Evolutionary conservation across 2,113 vertebrate genomes (phyloP).

Genomic region (Gopherus evgoodei): DNA sequence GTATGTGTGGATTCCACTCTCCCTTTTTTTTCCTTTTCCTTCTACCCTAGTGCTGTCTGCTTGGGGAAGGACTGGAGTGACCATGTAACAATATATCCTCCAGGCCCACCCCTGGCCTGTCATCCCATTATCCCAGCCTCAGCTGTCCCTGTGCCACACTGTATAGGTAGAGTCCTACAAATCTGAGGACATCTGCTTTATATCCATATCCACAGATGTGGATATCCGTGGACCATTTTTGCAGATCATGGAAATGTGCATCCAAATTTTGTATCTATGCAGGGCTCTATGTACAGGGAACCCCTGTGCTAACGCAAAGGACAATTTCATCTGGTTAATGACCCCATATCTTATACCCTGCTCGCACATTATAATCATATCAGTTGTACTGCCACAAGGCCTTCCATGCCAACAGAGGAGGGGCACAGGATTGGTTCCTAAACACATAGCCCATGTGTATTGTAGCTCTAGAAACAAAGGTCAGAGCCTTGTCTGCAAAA

Average conservation of each 20-base stretch:
- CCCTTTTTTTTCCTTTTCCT: background rate
- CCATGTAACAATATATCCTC: background rate
- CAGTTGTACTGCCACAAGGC: background rate
- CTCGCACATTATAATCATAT: background rate
- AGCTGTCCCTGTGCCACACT: rapidly evolving
- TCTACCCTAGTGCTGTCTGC: too few relatives aligned
- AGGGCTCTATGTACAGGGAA: background rate
- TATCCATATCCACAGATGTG: too few relatives aligned
- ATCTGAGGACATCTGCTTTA: background rate
- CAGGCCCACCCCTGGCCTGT: background rate
- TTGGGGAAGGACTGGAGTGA: rapidly evolving
- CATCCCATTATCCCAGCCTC: background rate
- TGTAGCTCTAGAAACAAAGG: rapidly evolving
- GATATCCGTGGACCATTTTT: too few relatives aligned
- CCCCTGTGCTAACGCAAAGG: background rate
- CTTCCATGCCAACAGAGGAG: rapidly evolving
- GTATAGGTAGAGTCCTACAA: background rate
- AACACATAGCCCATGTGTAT: rapidly evolving
- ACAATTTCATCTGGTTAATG: background rate
- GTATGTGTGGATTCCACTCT: background rate
- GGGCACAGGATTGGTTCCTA: background rate
- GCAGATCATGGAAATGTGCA: too few relatives aligned
- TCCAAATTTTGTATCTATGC: too few relatives aligned
- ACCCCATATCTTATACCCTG: background rate
- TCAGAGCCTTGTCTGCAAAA: background rate